Percentiles rank a stretch among this genome's conserved stretches.
Evolutionary conservation across 2,888 invertebrate genomes (phyloP).

Genomic region (Octonoba sinensis): DNA sequence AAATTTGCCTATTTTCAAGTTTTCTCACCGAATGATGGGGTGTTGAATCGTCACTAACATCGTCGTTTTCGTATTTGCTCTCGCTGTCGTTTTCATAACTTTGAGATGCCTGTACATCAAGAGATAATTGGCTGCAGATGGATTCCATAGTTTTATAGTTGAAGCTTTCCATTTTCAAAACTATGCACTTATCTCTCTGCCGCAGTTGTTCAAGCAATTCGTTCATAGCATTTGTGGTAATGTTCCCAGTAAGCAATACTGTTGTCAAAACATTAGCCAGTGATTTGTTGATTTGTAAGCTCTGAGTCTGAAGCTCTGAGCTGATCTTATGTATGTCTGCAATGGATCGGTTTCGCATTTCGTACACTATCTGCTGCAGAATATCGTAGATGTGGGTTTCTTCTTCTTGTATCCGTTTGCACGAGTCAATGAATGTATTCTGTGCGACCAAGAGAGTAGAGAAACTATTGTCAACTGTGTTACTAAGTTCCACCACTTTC

Average conservation of each 20-base stretch:
- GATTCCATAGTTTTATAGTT: slow-evolving; percentile 30
- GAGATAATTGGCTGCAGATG: slow-evolving; percentile 27
- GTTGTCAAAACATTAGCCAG: slow-evolving; percentile 39
- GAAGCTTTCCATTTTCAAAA: slow-evolving; percentile 23
- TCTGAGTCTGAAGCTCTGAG: slow-evolving; percentile 34
- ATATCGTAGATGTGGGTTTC: slow-evolving; percentile 78
- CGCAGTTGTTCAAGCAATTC: slow-evolving; percentile 12
- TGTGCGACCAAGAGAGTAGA: slow-evolving; percentile 76
- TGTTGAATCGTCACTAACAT: background rate
- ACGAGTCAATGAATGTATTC: slow-evolving; percentile 78
- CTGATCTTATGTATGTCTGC: slow-evolving; percentile 41
- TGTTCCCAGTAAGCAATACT: slow-evolving; percentile 30
- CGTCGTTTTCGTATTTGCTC: background rate
- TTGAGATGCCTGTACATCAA: background rate
- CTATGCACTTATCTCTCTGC: slow-evolving; percentile 20
- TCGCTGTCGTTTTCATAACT: too few relatives aligned
- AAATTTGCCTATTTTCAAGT: background rate
- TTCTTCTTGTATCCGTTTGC: slow-evolving; percentile 78
- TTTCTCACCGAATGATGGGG: slow-evolving; percentile 4
- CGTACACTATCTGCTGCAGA: slow-evolving; percentile 77
- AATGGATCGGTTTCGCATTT: slow-evolving; percentile 76
- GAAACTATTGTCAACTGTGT: slow-evolving; percentile 66
- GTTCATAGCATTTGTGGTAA: slow-evolving; percentile 34
- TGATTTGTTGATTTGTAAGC: slow-evolving; percentile 32
- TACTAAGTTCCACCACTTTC: slow-evolving; percentile 63